Conservation (phyloP, 2,113 vertebrate genomes). For the Albula goreensis region DNA sequence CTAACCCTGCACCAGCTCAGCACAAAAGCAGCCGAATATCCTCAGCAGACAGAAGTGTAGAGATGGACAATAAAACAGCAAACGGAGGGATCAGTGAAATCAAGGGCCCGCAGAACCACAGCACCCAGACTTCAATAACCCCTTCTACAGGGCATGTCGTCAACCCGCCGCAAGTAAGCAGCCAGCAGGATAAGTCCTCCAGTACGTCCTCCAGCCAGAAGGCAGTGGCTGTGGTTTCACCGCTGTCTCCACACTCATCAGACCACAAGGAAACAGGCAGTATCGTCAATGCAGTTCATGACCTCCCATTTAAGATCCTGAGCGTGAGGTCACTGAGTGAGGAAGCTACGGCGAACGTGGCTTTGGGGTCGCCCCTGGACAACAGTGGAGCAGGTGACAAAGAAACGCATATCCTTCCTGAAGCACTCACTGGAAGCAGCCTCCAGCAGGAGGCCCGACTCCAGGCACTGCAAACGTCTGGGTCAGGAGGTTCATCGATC, state of each 20-base stretch:
- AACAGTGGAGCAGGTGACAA: neutral
- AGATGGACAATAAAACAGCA: neutral
- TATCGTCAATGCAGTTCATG: neutral
- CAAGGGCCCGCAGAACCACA: neutral
- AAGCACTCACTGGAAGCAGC: no score
- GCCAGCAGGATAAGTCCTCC: neutral
- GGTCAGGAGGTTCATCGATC: neutral
- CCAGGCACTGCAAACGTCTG: neutral
- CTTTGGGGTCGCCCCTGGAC: no score
- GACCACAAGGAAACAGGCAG: neutral
- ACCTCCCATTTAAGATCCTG: slow-evolving; percentile 27
- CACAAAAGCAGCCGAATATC: neutral
- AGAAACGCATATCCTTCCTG: no score
- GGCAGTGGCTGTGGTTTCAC: slow-evolving; percentile 46
- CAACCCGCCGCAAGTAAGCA: neutral
- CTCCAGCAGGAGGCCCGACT: no score
- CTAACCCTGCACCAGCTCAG: neutral
- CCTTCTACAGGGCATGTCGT: neutral
- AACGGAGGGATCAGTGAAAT: neutral
- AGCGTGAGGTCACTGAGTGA: slow-evolving; percentile 3
- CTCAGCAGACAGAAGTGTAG: neutral
- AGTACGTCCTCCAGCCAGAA: slow-evolving; percentile 12
- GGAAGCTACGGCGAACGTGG: no score
- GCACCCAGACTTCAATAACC: neutral
- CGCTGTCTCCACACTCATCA: slow-evolving; percentile 38